Base-by-base conservation (phyloP, 92 coral and sea anemone genomes). In the Desmophyllum pertusum region DNA sequence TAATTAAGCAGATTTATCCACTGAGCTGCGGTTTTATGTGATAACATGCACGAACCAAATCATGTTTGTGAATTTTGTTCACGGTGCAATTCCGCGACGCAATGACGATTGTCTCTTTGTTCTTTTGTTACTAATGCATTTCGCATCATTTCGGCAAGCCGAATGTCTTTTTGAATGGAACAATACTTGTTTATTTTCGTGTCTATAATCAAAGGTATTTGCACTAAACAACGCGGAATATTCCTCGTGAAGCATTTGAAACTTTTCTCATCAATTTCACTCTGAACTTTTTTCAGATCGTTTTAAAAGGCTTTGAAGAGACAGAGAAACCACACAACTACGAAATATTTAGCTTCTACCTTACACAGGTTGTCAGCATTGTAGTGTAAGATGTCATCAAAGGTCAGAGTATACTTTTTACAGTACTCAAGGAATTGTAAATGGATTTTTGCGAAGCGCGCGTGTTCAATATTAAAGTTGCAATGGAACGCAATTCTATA, bases 321-420 rank as follows among this genome's bases (percentile, higher is more conserved):
- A 52, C 77, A 75, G 23, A 27, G 55, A 30, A 62, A 62, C 18
- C 40, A 78, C 9, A 55, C 39, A 33, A 33, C 40, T 62, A 3
- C 4, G 52, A 29, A 61, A 41, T 77, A 37, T 67, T 67, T 67
- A 35, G 42, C 46, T 37, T 31, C 9, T 69, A 14, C 57, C 10
- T 17, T 39, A 29, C 73, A 37, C 39, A 37, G 73, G 73, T 8
- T 55, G 69, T 42, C 73, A 21, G 55, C 38, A 39, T n/a, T 68
- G 42, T 43, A 43, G 21, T 45, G 29, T 19, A 52, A 40, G 4
- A 18, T 67, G 76, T 67, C 84, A 68, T 25, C 52, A 33, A 15
- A 68, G 84, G 76, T 80, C 84, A 80, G 7, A 19, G 76, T 14
- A 21, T 42, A 68, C 51, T 68, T 45, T 37, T 53, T 27, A 36